phyloP scores from a whole-genome alignment of 2,113 vertebrate species.

The Alethe diademata region DNA sequence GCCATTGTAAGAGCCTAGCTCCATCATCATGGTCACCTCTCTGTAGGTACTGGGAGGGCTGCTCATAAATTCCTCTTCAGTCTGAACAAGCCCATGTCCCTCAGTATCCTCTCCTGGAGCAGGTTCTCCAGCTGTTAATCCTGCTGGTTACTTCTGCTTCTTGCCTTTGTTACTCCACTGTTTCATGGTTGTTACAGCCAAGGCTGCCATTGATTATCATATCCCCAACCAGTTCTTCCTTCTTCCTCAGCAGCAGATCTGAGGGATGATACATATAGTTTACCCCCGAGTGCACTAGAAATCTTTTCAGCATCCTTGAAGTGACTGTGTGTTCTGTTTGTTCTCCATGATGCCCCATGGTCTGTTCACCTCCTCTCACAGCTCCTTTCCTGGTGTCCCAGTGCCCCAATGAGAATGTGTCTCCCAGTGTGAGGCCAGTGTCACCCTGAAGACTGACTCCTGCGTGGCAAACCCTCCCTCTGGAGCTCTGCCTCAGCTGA shows the following conservation, averaged over 20 bases:
- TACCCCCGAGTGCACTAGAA: background rate
- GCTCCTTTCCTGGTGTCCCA: background rate
- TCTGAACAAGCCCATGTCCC: background rate
- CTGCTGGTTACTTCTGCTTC: background rate
- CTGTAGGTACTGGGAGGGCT: background rate
- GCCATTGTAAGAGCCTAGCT: background rate
- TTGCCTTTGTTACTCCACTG: background rate
- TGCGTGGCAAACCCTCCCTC: background rate
- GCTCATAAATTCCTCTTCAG: background rate
- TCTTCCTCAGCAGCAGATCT: background rate
- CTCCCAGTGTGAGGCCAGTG: background rate
- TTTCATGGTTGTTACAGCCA: background rate
- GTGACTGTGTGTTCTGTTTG: background rate
- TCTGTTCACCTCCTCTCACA: background rate
- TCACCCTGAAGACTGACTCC: background rate
- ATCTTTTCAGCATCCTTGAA: background rate
- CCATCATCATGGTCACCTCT: rapidly evolving
- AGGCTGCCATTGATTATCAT: background rate
- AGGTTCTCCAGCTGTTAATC: background rate
- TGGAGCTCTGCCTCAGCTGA: background rate
- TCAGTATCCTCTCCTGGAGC: background rate
- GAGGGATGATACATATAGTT: background rate
- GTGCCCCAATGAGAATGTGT: rapidly evolving
- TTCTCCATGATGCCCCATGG: background rate
- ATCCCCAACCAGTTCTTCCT: background rate